These are phyloP conservation scores for Ochlodes sylvanus DNA, from an alignment of 2,888 invertebrate genomes.

Conservation along the genomic window DNA sequence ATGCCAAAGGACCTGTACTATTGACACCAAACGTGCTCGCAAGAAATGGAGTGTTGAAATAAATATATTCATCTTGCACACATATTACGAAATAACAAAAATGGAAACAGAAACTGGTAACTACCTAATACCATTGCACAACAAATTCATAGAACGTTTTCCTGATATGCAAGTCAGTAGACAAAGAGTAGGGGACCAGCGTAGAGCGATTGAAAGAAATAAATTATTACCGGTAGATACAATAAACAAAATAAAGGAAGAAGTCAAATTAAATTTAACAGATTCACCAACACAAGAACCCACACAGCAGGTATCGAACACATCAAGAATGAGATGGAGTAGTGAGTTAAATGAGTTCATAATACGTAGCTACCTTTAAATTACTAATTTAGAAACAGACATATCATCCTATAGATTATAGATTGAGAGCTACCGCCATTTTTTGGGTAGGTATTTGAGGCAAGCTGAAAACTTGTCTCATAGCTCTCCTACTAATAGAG, in stretches of 20 bases:
- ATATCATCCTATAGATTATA: slow-evolving; percentile 38
- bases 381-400: slow-evolving; percentile 38
- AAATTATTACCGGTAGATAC: slow-evolving; percentile 31
- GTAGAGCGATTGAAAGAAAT: slow-evolving; percentile 42
- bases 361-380: slow-evolving; percentile 31
- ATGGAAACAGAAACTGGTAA: slow-evolving; percentile 23
- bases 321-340: slow-evolving; percentile 35
- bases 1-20: slow-evolving; percentile 30
- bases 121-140: slow-evolving; percentile 38
- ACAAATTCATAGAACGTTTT: slow-evolving; percentile 39
- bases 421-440: too few relatives aligned
- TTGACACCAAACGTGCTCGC: slow-evolving; percentile 30
- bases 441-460: too few relatives aligned
- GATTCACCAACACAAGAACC: not conserved
- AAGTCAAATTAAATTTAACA: not conserved
- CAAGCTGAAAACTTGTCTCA: too few relatives aligned
- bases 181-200: slow-evolving; percentile 45
- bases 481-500: too few relatives aligned
- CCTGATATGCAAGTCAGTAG: slow-evolving; percentile 41
- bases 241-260: slow-evolving; percentile 23
- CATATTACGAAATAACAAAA: slow-evolving; percentile 29
- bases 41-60: slow-evolving; percentile 40
- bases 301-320: not conserved
- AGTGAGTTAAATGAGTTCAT: slow-evolving; percentile 39
- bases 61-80: slow-evolving; percentile 40